phyloP scores from a whole-genome alignment of 2,113 vertebrate species.

The Ophiodon elongatus region DNA sequence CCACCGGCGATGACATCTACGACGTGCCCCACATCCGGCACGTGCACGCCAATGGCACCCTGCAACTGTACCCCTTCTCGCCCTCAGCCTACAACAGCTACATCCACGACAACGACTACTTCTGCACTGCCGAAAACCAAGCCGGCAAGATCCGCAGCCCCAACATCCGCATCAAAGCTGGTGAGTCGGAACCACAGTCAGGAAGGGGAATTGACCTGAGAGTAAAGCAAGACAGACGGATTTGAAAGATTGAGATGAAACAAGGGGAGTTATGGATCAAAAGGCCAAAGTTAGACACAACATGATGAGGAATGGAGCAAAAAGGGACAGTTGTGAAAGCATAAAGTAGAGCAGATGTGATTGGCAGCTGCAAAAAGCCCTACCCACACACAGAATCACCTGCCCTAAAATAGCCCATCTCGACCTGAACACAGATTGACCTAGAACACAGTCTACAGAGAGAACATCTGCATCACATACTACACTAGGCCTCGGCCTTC shows the following conservation, averaged over 20 bases:
- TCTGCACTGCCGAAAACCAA: slow-evolving; percentile 98
- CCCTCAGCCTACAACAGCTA: slow-evolving; percentile 99
- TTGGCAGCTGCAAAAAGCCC: slow-evolving; percentile 73
- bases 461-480: slow-evolving; percentile 74
- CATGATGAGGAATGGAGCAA: slow-evolving; percentile 13
- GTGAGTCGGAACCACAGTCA: slow-evolving; percentile 76
- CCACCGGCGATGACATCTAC: slow-evolving; percentile 99
- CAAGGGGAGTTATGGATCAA: background rate
- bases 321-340: slow-evolving; percentile 38
- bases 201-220: background rate
- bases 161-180: slow-evolving; percentile 98
- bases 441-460: slow-evolving; percentile 77
- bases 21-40: slow-evolving; percentile 99
- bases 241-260: background rate
- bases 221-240: background rate
- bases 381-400: slow-evolving; percentile 67
- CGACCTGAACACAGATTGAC: slow-evolving; percentile 77
- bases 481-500: slow-evolving; percentile 48
- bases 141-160: slow-evolving; percentile 99
- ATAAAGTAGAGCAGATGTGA: slow-evolving; percentile 71
- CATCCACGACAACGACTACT: slow-evolving; percentile 99
- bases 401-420: slow-evolving; percentile 75
- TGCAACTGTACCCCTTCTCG: slow-evolving; percentile 98
- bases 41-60: slow-evolving; percentile 97
- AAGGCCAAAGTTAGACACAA: slow-evolving; percentile 27